These are phyloP conservation scores for Dasysyrphus tricinctus DNA, from an alignment of 2,888 invertebrate genomes.

Conservation along the genomic window DNA sequence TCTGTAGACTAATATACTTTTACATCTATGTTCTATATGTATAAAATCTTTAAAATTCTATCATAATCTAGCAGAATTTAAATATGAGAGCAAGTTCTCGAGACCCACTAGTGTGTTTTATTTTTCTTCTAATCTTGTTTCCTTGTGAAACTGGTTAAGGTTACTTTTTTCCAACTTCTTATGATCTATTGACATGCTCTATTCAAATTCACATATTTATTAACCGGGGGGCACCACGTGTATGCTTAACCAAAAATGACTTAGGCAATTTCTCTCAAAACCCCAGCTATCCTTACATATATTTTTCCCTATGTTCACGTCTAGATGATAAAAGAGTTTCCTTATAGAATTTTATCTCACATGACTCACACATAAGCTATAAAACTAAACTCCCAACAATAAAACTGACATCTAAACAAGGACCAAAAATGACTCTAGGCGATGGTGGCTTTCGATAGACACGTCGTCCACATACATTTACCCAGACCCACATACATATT, in stretches of 20 bases:
- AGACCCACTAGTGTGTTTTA: too few relatives aligned
- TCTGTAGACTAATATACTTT: too few relatives aligned
- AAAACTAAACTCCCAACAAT: conserved; percentile 48
- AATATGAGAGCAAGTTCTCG: too few relatives aligned
- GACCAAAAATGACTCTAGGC: conserved; percentile 50
- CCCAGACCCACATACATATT: conserved; percentile 30
- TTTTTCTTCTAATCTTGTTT: neutral
- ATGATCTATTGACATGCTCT: neutral
- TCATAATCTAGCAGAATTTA: too few relatives aligned
- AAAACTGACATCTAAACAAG: conserved; percentile 52
- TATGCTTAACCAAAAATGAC: neutral
- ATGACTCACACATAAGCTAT: conserved; percentile 32
- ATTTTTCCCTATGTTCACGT: neutral
- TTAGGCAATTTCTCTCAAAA: neutral
- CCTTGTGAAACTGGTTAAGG: neutral
- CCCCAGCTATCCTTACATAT: neutral
- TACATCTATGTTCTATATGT: too few relatives aligned
- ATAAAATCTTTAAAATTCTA: too few relatives aligned
- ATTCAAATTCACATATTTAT: conserved; percentile 8
- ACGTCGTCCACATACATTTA: conserved; percentile 38
- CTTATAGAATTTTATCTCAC: conserved; percentile 13
- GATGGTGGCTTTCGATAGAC: conserved; percentile 54
- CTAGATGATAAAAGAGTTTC: neutral
- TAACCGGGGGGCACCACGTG: neutral
- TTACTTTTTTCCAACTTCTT: neutral